phyloP scores from a whole-genome alignment of 1,140 invertebrate genomes.

The Steinernema feltiae region DNA sequence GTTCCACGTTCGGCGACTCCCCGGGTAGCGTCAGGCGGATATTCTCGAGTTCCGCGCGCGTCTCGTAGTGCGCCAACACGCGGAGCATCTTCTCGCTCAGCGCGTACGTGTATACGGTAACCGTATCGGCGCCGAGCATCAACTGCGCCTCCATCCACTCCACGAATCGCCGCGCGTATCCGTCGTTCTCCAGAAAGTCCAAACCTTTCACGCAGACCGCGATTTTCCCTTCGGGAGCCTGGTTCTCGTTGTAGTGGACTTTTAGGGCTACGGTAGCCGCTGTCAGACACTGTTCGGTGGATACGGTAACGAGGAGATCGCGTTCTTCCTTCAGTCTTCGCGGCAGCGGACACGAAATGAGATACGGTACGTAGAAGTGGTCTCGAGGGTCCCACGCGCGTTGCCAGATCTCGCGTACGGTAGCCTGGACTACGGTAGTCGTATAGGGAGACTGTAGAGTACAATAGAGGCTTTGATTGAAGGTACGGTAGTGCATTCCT shows the following conservation, averaged over 20 bases:
- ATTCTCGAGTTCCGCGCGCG: constrained; percentile 68
- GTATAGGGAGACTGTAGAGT: constrained; percentile 17
- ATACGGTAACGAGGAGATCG: constrained; percentile 16
- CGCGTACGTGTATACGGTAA: constrained; percentile 83
- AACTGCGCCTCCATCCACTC: constrained; percentile 86
- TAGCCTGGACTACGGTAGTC: constrained; percentile 26
- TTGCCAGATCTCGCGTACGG: constrained; percentile 46
- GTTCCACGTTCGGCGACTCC: constrained; percentile 79
- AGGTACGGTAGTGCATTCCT: constrained; percentile 28
- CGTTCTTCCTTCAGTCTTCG: constrained; percentile 12
- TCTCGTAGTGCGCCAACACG: constrained; percentile 74
- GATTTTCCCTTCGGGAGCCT: constrained; percentile 58
- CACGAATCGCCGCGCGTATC: constrained; percentile 62
- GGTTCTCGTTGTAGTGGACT: constrained; percentile 18
- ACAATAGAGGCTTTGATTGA: constrained; percentile 30
- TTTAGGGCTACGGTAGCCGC: constrained; percentile 4
- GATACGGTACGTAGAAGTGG: constrained; percentile 47
- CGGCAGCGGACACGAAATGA: constrained; percentile 52
- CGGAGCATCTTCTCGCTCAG: constrained; percentile 84
- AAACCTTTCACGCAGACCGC: constrained; percentile 89
- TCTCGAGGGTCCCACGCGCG: constrained; percentile 51
- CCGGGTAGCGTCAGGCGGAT: constrained; percentile 81
- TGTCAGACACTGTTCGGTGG: not conserved
- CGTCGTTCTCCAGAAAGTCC: constrained; percentile 67
- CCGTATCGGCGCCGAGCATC: constrained; percentile 79